Evolutionary conservation across 2,797 vertebrate species (phyloP).

Genomic region (Lacerta agilis): DNA sequence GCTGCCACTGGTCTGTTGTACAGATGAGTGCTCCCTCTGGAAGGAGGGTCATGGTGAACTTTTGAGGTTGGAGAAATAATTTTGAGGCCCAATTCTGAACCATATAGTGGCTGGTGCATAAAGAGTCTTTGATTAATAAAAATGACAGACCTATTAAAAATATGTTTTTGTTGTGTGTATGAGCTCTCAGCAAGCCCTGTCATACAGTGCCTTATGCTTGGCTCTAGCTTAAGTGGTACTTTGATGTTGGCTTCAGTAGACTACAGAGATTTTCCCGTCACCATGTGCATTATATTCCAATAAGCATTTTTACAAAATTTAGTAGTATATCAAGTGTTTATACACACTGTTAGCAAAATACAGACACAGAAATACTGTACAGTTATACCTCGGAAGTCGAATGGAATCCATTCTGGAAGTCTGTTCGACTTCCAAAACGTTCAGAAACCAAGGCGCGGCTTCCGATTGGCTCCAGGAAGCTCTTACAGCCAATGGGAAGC

Average conservation of each 20-base stretch:
- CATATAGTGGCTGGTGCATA: not conserved
- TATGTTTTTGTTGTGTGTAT: not conserved
- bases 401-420: too few relatives aligned
- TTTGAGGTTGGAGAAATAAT: not conserved
- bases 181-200: not conserved
- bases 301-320: not conserved
- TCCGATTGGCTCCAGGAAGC: too few relatives aligned
- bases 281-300: too few relatives aligned
- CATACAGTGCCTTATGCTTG: not conserved
- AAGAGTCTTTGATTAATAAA: not conserved
- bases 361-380: not conserved
- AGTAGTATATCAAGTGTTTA: not conserved
- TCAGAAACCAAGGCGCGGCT: too few relatives aligned
- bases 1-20: not conserved
- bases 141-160: not conserved
- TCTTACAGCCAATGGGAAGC: too few relatives aligned
- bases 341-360: not conserved
- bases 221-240: not conserved
- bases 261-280: not conserved
- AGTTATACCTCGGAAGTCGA: not conserved
- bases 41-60: constrained; percentile 16
- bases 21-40: not conserved
- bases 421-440: too few relatives aligned
- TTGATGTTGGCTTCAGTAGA: not conserved
- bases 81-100: not conserved